Evolutionary conservation across 2,888 invertebrate genomes (phyloP).

Genomic region (Bedellia somnulentella): DNA sequence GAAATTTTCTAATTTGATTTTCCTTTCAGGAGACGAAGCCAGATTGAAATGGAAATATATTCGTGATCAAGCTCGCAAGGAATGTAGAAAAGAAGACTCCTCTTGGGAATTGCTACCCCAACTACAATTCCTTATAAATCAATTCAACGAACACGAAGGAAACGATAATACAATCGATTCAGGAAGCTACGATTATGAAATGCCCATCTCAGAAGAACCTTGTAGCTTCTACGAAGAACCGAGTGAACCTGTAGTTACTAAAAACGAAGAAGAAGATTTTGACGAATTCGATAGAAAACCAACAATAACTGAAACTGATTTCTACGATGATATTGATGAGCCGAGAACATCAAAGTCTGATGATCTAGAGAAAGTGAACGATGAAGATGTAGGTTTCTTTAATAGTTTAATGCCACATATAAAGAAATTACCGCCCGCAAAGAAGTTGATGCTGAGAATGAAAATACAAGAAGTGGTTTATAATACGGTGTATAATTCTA

Average conservation of each 20-base stretch:
- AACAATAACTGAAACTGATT: constrained; percentile 47
- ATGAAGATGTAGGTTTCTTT: constrained; percentile 50
- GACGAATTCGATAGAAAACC: constrained; percentile 53
- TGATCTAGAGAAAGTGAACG: constrained; percentile 20
- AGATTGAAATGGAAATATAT: constrained; percentile 51
- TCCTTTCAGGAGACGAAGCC: constrained; percentile 42
- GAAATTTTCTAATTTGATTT: too few relatives aligned
- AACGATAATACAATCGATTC: constrained; percentile 21
- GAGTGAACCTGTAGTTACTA: constrained; percentile 16
- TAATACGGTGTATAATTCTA: constrained; percentile 44
- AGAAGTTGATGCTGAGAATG: constrained; percentile 49
- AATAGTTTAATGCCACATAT: constrained; percentile 49
- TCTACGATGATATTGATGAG: constrained; percentile 48
- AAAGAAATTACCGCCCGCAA: constrained; percentile 43
- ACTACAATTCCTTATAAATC: constrained; percentile 40
- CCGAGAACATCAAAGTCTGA: constrained; percentile 20
- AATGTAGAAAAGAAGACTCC: constrained; percentile 39
- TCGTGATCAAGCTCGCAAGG: constrained; percentile 46
- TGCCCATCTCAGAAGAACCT: constrained; percentile 18
- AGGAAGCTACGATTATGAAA: neutral
- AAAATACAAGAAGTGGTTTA: constrained; percentile 52
- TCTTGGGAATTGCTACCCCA: constrained; percentile 47
- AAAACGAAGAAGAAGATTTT: constrained; percentile 36
- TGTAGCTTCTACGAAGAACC: constrained; percentile 20
- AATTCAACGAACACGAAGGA: constrained; percentile 45